phyloP scores from a whole-genome alignment of 2,797 vertebrate genomes.

The Danio kyathit region DNA sequence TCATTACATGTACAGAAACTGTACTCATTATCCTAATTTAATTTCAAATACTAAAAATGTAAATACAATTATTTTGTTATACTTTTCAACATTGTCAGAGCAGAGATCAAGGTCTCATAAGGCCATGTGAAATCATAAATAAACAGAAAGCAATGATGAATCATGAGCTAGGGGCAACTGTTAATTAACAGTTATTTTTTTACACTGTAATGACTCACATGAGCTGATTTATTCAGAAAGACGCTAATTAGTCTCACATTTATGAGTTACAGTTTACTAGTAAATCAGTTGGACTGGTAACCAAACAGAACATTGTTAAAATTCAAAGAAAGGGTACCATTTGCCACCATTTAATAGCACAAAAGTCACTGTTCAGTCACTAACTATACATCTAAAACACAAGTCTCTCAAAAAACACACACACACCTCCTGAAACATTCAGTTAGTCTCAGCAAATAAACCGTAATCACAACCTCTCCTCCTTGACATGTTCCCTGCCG shows the following conservation, averaged over 20 bases:
- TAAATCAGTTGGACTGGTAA: neutral
- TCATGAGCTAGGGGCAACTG: no score
- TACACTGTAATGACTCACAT: neutral
- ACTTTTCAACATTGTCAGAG: no score
- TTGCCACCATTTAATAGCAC: no score
- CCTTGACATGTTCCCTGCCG: neutral
- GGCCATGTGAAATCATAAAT: no score
- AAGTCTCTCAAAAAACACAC: neutral
- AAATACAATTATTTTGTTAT: no score
- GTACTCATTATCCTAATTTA: no score
- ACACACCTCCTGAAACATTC: neutral
- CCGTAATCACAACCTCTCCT: neutral
- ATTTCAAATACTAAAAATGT: no score
- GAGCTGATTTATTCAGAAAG: neutral
- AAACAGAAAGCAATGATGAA: no score
- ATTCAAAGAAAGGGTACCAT: neutral
- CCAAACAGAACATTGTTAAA: neutral
- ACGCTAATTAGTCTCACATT: neutral
- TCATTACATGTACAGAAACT: no score
- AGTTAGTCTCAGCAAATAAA: neutral
- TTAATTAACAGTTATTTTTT: no score
- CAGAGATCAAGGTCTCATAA: no score
- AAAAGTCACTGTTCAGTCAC: neutral
- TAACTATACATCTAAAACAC: neutral
- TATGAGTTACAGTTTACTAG: neutral